Percentiles rank a stretch among this genome's conserved stretches.
These are phyloP conservation scores for Sardinella longiceps DNA, from an alignment of 2,797 vertebrate species.

Conservation along the genomic window DNA sequence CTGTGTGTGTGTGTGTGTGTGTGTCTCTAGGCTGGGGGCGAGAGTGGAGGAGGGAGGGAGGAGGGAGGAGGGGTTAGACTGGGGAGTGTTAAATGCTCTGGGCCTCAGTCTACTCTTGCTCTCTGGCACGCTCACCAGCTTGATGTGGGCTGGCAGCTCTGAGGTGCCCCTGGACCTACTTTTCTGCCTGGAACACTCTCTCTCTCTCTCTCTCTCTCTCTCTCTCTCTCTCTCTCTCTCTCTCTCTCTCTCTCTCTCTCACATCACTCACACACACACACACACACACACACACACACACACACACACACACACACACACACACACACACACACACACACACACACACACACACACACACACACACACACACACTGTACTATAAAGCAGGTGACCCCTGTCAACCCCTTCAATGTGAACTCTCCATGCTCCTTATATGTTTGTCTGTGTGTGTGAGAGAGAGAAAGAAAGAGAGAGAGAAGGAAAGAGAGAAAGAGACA, in stretches of 20 bases:
- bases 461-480: not conserved
- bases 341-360: not conserved
- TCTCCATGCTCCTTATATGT: not conserved
- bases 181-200: constrained; percentile 59
- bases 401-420: constrained; percentile 44
- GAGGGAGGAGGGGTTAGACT: constrained; percentile 8
- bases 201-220: no score
- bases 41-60: not conserved
- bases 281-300: constrained; percentile 13
- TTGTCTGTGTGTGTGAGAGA: not conserved
- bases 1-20: no score
- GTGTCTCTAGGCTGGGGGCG: not conserved
- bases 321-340: not conserved
- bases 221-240: no score
- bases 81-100: not conserved
- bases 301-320: no score
- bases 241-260: constrained; percentile 30
- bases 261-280: not conserved
- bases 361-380: constrained; percentile 8
- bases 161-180: constrained; percentile 69
- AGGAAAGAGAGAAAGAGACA: not conserved
- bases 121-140: constrained; percentile 48
- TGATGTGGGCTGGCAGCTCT: constrained; percentile 67
- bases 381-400: constrained; percentile 37
- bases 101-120: constrained; percentile 26